Percentiles rank a stretch among this genome's conserved stretches.
Conservation (phyloP, 2,113 vertebrate species). For the Ctenodactylus gundi region DNA sequence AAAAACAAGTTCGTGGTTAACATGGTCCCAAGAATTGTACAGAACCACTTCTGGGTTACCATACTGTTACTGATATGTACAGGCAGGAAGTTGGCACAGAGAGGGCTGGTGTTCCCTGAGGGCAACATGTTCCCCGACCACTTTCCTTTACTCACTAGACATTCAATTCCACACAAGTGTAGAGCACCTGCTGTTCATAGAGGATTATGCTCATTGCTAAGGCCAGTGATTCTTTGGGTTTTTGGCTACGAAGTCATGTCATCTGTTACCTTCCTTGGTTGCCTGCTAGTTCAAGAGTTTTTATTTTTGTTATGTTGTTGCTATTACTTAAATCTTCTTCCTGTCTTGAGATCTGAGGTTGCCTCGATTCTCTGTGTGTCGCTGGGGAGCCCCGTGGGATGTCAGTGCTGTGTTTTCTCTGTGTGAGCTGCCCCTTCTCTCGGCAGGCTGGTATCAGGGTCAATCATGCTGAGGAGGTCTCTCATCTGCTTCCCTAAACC, state of each 20-base stretch:
- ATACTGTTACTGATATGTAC: neutral
- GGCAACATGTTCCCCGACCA: no score
- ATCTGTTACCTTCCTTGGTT: neutral
- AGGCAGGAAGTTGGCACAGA: neutral
- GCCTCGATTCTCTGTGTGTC: neutral
- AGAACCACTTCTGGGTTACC: no score
- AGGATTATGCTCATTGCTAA: neutral
- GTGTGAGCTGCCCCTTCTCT: neutral
- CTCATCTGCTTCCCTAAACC: neutral
- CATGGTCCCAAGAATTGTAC: neutral
- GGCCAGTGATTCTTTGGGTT: neutral
- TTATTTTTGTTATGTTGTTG: neutral
- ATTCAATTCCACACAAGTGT: accelerated
- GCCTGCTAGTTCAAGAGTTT: neutral
- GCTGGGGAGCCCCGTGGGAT: neutral
- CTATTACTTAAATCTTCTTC: neutral
- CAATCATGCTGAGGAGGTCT: neutral
- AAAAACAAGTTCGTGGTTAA: neutral
- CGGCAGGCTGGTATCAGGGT: neutral
- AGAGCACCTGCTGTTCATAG: neutral
- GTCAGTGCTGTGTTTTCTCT: neutral
- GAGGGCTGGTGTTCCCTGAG: neutral
- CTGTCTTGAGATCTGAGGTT: neutral
- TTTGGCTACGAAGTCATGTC: neutral
- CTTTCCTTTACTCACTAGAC: neutral